Evolutionary conservation across 2,797 vertebrate species (phyloP).

Genomic region (Pelodytes ibericus): DNA sequence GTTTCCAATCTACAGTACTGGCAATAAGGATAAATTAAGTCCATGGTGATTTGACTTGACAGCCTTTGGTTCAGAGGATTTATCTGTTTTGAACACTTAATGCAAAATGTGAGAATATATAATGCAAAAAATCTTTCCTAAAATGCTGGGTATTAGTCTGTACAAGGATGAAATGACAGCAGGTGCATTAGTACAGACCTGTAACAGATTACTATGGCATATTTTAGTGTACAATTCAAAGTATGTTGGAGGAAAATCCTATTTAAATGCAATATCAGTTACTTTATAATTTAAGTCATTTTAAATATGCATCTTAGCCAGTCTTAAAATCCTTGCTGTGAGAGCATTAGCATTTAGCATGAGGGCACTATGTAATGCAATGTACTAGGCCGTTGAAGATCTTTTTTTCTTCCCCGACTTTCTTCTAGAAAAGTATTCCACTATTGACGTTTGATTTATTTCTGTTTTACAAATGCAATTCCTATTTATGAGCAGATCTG

Average conservation of each 20-base stretch:
- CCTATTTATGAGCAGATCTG: neutral
- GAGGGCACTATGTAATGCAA: neutral
- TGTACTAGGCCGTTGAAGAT: neutral
- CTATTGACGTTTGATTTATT: neutral
- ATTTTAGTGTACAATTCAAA: conserved; percentile 26
- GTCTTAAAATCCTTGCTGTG: neutral
- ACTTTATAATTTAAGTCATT: conserved; percentile 32
- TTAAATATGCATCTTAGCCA: conserved; percentile 31
- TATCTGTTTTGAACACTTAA: conserved; percentile 2
- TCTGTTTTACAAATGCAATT: neutral
- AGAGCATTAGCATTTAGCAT: neutral
- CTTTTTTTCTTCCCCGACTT: neutral
- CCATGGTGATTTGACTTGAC: neutral
- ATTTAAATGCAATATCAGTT: conserved; percentile 21
- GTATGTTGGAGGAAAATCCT: neutral
- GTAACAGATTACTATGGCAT: conserved; percentile 15
- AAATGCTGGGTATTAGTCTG: conserved; percentile 6
- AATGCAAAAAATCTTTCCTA: conserved; percentile 1
- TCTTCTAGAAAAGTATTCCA: neutral
- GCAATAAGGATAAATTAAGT: neutral
- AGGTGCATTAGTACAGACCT: conserved; percentile 15
- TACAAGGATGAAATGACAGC: conserved; percentile 19
- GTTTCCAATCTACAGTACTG: neutral
- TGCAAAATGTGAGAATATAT: conserved; percentile 11
- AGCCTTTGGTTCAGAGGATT: conserved; percentile 1